Evolutionary conservation across 2,888 invertebrate species (phyloP), one percentile per base, ranked within the genome.

Genomic region (Cyrtodaria siliqua): DNA sequence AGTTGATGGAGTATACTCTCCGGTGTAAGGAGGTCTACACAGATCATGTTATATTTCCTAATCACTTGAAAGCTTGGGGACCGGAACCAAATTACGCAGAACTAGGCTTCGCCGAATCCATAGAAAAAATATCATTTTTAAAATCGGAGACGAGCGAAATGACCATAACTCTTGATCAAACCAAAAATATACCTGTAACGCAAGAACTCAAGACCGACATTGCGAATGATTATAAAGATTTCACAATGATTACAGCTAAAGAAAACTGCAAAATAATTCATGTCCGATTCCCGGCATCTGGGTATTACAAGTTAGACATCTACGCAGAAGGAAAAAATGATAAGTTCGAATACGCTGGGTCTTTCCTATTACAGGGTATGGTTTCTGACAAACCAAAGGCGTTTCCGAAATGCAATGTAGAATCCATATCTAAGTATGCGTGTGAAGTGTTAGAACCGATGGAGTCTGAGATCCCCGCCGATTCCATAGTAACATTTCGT

Each of bases 381-480:
- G 66, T 64, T 0, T 33, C 49, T 3, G 67, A 70, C 12, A 60
- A 42, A 23, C 72, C 77, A 16, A 27, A 52, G n/a, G 52, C 59
- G 16, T 81, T 83, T 53, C 85, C 85, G 1, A 81, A 85, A 68
- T 78, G 64, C 27, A 84, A 73, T 18, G 76, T 79, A 33, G 82
- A 83, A 40, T 74, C 82, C 12, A 55, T 81, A 26, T 62, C 74
- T 12, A 79, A 79, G 61, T 67, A 76, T 52, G 53, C 56, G 0
- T 72, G 81, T 53, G 69, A 73, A 55, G 62, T 86, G 1, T 14
- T 82, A 2, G 83, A 84, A 42, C 86, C 86, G 3, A 57, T 42
- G 14, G 33, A 60, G 16, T 38, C 66, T 9, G 82, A 82, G 73
- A 26, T 86, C 23, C 80, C 83, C 1, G 67, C 78, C 14, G 60